phyloP scores from a whole-genome alignment of 2,888 invertebrate genomes.

The Orthonychiurus folsomi region DNA sequence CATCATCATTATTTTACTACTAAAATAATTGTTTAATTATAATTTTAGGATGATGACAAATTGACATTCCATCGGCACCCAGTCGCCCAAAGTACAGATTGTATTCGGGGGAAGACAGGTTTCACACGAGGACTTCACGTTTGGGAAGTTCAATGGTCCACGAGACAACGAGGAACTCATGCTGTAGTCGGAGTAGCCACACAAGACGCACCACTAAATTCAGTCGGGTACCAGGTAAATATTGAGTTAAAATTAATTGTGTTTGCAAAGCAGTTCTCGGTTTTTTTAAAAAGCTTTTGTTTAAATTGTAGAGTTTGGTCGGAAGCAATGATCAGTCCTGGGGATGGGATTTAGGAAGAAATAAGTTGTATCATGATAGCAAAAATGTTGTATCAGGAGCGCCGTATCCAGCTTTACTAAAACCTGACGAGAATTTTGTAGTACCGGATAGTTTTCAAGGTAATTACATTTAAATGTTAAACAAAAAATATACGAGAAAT shows the following conservation, averaged over 20 bases:
- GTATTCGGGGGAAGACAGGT: slow-evolving; percentile 92
- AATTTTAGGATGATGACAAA: slow-evolving; percentile 79
- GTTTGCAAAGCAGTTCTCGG: no score
- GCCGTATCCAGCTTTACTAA: slow-evolving; percentile 86
- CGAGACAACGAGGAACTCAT: slow-evolving; percentile 93
- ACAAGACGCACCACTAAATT: slow-evolving; percentile 85
- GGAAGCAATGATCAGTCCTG: slow-evolving; percentile 96
- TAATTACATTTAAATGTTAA: no score
- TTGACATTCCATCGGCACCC: slow-evolving; percentile 94
- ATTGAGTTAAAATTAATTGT: no score
- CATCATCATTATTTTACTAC: no score
- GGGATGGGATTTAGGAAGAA: slow-evolving; percentile 94
- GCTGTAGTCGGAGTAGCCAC: slow-evolving; percentile 98
- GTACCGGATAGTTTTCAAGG: slow-evolving; percentile 81
- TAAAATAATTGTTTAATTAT: no score
- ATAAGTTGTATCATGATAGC: slow-evolving; percentile 89
- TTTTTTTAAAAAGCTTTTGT: slow-evolving; percentile 17
- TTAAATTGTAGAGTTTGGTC: slow-evolving; percentile 66
- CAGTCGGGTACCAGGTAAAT: slow-evolving; percentile 78
- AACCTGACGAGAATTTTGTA: slow-evolving; percentile 92
- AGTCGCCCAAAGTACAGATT: slow-evolving; percentile 98
- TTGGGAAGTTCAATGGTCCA: slow-evolving; percentile 97
- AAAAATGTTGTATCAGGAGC: slow-evolving; percentile 69
- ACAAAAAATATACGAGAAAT: no score
- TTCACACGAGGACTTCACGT: slow-evolving; percentile 90